Evolutionary conservation across 2,797 vertebrate species (phyloP).

Genomic region (Phalanger gymnotis): DNA sequence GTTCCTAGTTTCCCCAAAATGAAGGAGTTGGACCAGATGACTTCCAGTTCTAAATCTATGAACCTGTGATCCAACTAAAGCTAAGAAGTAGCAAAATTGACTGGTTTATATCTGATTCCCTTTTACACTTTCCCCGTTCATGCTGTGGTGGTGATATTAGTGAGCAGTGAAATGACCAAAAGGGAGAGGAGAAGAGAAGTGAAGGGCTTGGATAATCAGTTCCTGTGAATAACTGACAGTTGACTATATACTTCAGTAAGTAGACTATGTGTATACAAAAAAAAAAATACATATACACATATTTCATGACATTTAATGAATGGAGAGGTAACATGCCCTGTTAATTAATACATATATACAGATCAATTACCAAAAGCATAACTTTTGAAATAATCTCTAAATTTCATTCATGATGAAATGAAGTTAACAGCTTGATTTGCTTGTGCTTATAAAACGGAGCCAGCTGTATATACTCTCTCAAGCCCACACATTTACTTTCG

Average conservation of each 20-base stretch:
- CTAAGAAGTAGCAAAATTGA: background rate
- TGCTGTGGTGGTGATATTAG: background rate
- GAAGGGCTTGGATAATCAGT: background rate
- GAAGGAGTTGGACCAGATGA: background rate
- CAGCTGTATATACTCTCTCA: constrained; percentile 51
- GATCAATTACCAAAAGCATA: background rate
- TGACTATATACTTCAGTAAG: background rate
- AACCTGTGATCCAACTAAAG: background rate
- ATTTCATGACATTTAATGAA: background rate
- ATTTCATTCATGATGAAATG: constrained; percentile 59
- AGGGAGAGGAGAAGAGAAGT: background rate
- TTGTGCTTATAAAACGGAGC: constrained; percentile 38
- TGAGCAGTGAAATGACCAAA: background rate
- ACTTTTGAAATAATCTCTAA: constrained; percentile 32
- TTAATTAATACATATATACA: constrained; percentile 43
- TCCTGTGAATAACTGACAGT: background rate
- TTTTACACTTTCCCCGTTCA: constrained; percentile 38
- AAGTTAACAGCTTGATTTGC: constrained; percentile 27
- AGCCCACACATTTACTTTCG: constrained; percentile 51
- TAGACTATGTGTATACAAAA: background rate
- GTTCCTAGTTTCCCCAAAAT: background rate
- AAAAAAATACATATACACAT: background rate
- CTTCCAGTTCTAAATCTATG: background rate
- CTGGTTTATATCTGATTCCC: background rate
- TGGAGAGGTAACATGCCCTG: background rate